phyloP scores from a whole-genome alignment of 35 echinoderm and acorn worm species.

The Amphiura filiformis region DNA sequence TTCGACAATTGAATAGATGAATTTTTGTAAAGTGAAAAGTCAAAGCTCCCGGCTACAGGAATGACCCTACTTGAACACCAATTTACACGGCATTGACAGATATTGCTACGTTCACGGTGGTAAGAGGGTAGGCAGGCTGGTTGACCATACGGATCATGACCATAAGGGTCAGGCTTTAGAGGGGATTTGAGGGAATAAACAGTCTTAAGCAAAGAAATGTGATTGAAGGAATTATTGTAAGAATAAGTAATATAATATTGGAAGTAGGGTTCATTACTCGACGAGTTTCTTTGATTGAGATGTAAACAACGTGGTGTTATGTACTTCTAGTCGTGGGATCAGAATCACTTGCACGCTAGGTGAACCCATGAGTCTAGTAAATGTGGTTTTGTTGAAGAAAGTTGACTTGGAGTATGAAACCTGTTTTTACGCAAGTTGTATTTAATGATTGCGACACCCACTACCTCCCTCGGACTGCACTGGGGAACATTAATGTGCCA shows the following conservation, averaged over 20 bases:
- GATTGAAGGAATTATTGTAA: background rate
- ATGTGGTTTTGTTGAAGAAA: background rate
- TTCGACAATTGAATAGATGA: background rate
- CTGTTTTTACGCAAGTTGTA: too few species aligned
- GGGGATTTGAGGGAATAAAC: constrained; percentile 3
- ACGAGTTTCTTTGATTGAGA: background rate
- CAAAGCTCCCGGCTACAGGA: background rate
- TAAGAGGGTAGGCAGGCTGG: background rate
- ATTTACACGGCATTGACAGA: too few species aligned
- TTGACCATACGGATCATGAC: background rate
- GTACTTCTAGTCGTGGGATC: background rate
- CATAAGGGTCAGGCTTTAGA: background rate
- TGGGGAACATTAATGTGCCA: too few species aligned
- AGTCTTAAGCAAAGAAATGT: background rate
- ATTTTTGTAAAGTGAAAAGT: background rate
- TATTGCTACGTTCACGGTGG: too few species aligned
- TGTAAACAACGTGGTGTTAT: background rate
- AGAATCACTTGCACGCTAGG: background rate
- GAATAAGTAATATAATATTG: background rate
- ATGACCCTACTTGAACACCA: background rate
- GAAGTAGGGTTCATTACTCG: constrained; percentile 2
- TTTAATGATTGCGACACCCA: too few species aligned
- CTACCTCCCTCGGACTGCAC: too few species aligned
- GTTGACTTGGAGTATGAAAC: too few species aligned
- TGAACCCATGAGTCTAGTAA: background rate